These are phyloP conservation scores for Psittacus erithacus DNA, from an alignment of 2,113 vertebrate genomes.

Conservation along the genomic window DNA sequence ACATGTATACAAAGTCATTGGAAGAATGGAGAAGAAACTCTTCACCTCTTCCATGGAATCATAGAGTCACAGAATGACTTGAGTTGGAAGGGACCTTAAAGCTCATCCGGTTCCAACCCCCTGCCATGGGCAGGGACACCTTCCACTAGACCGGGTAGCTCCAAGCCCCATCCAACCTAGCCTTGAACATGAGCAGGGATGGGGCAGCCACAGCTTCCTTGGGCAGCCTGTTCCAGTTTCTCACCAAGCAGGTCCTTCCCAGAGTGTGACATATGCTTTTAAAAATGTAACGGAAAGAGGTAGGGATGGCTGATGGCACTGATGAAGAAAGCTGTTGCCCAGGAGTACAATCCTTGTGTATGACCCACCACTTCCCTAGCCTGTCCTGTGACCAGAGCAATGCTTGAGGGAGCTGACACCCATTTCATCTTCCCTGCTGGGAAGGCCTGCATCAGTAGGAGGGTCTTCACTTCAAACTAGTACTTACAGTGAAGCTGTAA, in stretches of 20 bases:
- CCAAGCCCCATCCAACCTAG: not conserved
- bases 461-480: not conserved
- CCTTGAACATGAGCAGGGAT: not conserved
- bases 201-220: not conserved
- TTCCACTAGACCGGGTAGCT: not conserved
- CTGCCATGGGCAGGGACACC: not conserved
- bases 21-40: not conserved
- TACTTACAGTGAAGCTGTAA: not conserved
- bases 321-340: not conserved
- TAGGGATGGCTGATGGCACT: not conserved
- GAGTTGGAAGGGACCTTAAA: not conserved
- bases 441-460: not conserved
- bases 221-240: not conserved
- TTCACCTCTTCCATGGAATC: not conserved
- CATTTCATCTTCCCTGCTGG: not conserved
- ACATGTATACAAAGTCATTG: accelerated
- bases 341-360: accelerated
- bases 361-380: accelerated
- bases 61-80: not conserved
- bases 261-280: not conserved
- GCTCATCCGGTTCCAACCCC: not conserved
- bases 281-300: not conserved
- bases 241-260: not conserved
- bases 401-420: not conserved
- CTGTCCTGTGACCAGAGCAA: not conserved